Evolutionary conservation across 2,888 invertebrate species (phyloP).

Genomic region (Pristionchus exspectatus): DNA sequence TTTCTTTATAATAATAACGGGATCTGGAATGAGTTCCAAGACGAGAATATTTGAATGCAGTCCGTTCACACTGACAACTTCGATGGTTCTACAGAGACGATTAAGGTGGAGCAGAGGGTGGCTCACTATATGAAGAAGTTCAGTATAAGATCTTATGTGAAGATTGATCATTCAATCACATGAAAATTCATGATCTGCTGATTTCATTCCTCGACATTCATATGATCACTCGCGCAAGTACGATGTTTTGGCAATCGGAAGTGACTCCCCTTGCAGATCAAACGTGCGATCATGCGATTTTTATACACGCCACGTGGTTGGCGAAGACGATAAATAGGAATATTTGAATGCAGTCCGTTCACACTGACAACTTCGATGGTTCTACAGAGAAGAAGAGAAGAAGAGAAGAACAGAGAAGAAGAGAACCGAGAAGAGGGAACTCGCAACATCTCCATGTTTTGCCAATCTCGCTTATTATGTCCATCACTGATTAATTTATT

Average conservation of each 20-base stretch:
- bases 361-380: too few relatives aligned
- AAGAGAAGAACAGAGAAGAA: too few relatives aligned
- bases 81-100: too few relatives aligned
- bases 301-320: neutral
- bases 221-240: neutral
- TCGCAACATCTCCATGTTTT: neutral
- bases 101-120: too few relatives aligned
- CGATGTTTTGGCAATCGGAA: slow-evolving; percentile 15
- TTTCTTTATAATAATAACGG: too few relatives aligned
- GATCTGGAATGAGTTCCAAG: too few relatives aligned
- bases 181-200: neutral
- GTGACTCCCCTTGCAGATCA: neutral
- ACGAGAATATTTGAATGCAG: too few relatives aligned
- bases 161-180: neutral
- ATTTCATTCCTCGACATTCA: neutral
- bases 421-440: neutral
- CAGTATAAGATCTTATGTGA: neutral
- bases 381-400: too few relatives aligned
- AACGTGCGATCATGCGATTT: slow-evolving; percentile 30
- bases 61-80: too few relatives aligned
- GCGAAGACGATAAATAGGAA: slow-evolving; percentile 42
- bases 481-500: neutral
- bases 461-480: neutral
- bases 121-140: too few relatives aligned
- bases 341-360: too few relatives aligned